Percentiles rank a stretch among this genome's conserved stretches.
These are phyloP conservation scores for Philypnodon macrostomus DNA, from an alignment of 2,797 vertebrate species.

Conservation along the genomic window DNA sequence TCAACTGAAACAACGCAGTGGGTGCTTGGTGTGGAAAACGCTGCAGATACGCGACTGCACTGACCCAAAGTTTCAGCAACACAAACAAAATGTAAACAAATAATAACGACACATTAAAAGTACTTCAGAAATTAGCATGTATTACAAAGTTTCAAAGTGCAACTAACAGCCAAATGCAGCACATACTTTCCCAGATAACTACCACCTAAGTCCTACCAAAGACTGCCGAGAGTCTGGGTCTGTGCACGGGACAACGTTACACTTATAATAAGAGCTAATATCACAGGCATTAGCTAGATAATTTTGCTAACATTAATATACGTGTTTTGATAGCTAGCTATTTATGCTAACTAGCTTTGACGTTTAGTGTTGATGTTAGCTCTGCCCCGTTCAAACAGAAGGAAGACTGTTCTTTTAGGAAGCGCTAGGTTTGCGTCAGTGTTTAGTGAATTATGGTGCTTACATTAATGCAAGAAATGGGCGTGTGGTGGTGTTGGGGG, in stretches of 20 bases:
- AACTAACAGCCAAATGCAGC: slow-evolving; percentile 26
- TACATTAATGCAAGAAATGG: no score
- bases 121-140: not conserved
- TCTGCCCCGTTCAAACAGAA: slow-evolving; percentile 33
- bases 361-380: slow-evolving; percentile 59
- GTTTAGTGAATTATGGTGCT: slow-evolving; percentile 7
- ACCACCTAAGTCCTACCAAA: slow-evolving; percentile 18
- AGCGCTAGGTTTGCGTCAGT: slow-evolving; percentile 24
- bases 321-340: slow-evolving; percentile 53
- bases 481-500: slow-evolving; percentile 1
- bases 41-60: slow-evolving; percentile 34
- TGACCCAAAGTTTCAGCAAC: slow-evolving; percentile 6
- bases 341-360: slow-evolving; percentile 61
- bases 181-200: slow-evolving; percentile 33
- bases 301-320: slow-evolving; percentile 54
- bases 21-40: slow-evolving; percentile 37
- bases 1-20: slow-evolving; percentile 8
- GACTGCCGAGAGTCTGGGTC: slow-evolving; percentile 19
- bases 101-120: not conserved
- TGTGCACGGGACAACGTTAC: slow-evolving; percentile 20
- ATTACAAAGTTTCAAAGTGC: slow-evolving; percentile 28
- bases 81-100: not conserved
- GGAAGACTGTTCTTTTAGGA: slow-evolving; percentile 29
- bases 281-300: slow-evolving; percentile 14
- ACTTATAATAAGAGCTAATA: slow-evolving; percentile 9